phyloP scores from a whole-genome alignment of 64 coral and sea anemone genomes.

The Montipora capricornis region DNA sequence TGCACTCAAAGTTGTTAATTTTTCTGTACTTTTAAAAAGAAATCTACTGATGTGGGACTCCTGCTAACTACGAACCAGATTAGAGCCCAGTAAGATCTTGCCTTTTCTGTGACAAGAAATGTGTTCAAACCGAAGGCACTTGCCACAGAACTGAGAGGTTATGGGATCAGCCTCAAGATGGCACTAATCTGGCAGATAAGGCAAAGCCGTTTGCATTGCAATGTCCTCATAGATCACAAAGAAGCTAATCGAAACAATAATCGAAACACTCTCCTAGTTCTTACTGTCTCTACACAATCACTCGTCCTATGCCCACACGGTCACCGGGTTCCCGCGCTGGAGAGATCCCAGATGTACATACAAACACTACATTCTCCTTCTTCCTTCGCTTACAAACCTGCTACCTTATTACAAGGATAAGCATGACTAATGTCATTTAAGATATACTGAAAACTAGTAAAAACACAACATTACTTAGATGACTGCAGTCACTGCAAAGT shows the following conservation, averaged over 20 bases:
- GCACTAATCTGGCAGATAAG: slow-evolving; percentile 42
- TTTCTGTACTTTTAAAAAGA: background rate
- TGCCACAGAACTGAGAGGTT: slow-evolving; percentile 46
- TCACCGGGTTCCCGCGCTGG: too few species aligned
- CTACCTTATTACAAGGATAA: too few species aligned
- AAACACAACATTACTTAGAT: too few species aligned
- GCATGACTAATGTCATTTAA: too few species aligned
- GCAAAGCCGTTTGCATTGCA: slow-evolving; percentile 45
- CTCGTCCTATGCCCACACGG: too few species aligned
- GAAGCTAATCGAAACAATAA: slow-evolving; percentile 39
- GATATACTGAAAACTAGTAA: too few species aligned
- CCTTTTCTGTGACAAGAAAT: slow-evolving; percentile 35
- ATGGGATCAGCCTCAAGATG: slow-evolving; percentile 43
- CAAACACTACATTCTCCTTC: too few species aligned
- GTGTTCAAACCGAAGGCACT: slow-evolving; percentile 27
- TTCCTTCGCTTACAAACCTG: too few species aligned
- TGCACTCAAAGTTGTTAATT: too few species aligned
- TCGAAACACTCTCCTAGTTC: slow-evolving; percentile 27
- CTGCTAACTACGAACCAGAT: slow-evolving; percentile 33
- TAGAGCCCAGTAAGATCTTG: slow-evolving; percentile 41
- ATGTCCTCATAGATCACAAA: background rate
- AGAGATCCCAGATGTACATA: too few species aligned
- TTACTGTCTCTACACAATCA: background rate
- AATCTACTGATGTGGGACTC: slow-evolving; percentile 47
- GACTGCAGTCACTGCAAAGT: too few species aligned